A percentile compares a stretch with the other conserved stretches of the same genome.
Evolutionary conservation across 2,113 vertebrate species (phyloP).

Genomic region (Grammomys dolichurus): DNA sequence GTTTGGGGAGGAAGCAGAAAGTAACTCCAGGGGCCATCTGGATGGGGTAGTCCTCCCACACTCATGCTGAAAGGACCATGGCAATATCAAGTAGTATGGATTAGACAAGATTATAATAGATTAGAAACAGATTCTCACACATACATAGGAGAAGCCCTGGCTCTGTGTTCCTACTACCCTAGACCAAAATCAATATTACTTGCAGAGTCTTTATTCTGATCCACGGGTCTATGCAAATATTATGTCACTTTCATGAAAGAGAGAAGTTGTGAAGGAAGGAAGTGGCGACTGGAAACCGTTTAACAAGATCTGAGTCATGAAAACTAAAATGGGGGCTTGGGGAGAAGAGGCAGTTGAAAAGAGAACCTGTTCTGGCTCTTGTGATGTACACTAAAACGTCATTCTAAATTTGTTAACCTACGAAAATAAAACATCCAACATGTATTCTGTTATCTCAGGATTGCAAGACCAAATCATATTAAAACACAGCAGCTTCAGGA

Average conservation of each 20-base stretch:
- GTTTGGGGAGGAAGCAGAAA: neutral
- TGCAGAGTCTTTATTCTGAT: neutral
- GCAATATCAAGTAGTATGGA: neutral
- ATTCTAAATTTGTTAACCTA: constrained; percentile 40
- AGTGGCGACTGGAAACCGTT: neutral
- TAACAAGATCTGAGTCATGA: neutral
- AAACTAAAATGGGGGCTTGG: neutral
- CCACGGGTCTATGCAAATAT: neutral
- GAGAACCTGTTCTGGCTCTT: neutral
- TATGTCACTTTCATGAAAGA: neutral
- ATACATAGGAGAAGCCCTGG: neutral
- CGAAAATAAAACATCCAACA: constrained; percentile 15
- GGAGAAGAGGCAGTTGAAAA: neutral
- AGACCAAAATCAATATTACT: neutral
- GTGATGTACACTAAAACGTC: neutral
- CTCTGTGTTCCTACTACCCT: neutral
- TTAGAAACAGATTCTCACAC: neutral
- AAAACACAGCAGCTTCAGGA: constrained; percentile 49
- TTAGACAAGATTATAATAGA: neutral
- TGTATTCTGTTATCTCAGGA: neutral
- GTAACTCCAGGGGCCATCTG: neutral
- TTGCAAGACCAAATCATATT: neutral
- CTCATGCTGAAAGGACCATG: neutral
- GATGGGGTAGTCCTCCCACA: neutral
- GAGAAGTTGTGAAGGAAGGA: neutral